phyloP scores from a whole-genome alignment of 2,113 vertebrate species.

The Sminthopsis crassicaudata region DNA sequence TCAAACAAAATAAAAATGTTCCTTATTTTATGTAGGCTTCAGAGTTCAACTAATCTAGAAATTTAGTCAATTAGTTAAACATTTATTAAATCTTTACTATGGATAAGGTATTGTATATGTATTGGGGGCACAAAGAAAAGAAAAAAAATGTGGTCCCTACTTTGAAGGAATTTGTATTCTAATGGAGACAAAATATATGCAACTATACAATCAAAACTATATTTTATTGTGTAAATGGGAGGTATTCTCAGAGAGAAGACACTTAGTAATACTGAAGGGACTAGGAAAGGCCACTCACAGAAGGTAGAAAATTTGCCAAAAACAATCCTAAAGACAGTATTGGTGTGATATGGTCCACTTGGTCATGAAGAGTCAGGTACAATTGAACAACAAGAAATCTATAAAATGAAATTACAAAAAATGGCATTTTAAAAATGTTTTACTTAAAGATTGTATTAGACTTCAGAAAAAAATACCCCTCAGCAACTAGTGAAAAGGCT shows the following conservation, averaged over 20 bases:
- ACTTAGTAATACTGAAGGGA: background rate
- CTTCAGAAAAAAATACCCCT: background rate
- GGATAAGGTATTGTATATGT: background rate
- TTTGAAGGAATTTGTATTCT: background rate
- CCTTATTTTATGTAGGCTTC: background rate
- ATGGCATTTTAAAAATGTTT: background rate
- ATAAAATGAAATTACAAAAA: background rate
- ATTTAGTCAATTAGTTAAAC: background rate
- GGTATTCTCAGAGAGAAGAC: background rate
- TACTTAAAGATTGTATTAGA: background rate
- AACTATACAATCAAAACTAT: background rate
- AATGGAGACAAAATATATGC: background rate
- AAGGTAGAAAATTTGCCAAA: background rate
- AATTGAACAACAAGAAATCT: background rate
- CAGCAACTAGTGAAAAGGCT: background rate
- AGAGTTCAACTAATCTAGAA: background rate
- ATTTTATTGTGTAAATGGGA: background rate
- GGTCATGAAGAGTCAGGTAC: background rate
- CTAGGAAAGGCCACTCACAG: background rate
- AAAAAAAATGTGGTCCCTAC: background rate
- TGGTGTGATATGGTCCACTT: background rate
- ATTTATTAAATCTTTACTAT: background rate
- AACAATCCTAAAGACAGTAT: background rate
- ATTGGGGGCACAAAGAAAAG: background rate
- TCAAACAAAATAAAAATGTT: background rate